Conservation (phyloP, 1,140 invertebrate species). For the Acromyrmex charruanus region DNA sequence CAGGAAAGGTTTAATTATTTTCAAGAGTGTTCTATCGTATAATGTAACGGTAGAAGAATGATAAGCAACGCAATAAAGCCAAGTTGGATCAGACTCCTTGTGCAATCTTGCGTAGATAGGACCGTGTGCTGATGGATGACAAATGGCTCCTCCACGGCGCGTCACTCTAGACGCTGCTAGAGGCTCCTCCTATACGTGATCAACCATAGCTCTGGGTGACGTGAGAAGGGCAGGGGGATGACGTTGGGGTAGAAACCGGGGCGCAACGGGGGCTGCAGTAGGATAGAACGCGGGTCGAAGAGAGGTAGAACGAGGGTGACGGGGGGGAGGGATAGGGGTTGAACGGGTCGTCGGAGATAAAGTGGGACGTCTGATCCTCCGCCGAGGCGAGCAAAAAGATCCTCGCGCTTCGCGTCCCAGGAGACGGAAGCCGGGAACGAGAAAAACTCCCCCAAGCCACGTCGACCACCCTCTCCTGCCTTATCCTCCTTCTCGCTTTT, state of each 20-base stretch:
- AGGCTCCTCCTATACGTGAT: slow-evolving; percentile 84
- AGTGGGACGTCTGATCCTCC: slow-evolving; percentile 84
- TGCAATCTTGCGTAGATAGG: slow-evolving; percentile 74
- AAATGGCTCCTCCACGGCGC: slow-evolving; percentile 85
- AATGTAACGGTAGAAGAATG: slow-evolving; percentile 55
- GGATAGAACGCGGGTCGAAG: slow-evolving; percentile 71
- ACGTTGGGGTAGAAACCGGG: slow-evolving; percentile 72
- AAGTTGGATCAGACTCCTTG: slow-evolving; percentile 65
- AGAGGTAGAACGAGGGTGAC: slow-evolving; percentile 66
- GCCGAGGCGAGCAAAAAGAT: slow-evolving; percentile 83
- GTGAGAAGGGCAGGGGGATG: slow-evolving; percentile 68
- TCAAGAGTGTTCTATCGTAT: not conserved
- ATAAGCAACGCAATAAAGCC: slow-evolving; percentile 69
- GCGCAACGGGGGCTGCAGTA: slow-evolving; percentile 75
- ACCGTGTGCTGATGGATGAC: slow-evolving; percentile 84
- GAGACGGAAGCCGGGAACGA: slow-evolving; percentile 85
- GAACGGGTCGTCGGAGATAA: slow-evolving; percentile 83
- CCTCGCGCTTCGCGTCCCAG: slow-evolving; percentile 83
- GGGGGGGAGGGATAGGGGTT: slow-evolving; percentile 62
- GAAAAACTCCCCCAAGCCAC: slow-evolving; percentile 84
- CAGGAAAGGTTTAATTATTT: slow-evolving; percentile 10
- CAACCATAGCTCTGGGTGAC: slow-evolving; percentile 81
- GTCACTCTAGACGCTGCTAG: slow-evolving; percentile 84
- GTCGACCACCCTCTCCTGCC: slow-evolving; percentile 63
- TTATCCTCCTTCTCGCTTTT: slow-evolving; percentile 35